A percentile compares a stretch with the other conserved stretches of the same genome.
Conservation (phyloP, 2,797 vertebrate genomes). For the Lates japonicus region DNA sequence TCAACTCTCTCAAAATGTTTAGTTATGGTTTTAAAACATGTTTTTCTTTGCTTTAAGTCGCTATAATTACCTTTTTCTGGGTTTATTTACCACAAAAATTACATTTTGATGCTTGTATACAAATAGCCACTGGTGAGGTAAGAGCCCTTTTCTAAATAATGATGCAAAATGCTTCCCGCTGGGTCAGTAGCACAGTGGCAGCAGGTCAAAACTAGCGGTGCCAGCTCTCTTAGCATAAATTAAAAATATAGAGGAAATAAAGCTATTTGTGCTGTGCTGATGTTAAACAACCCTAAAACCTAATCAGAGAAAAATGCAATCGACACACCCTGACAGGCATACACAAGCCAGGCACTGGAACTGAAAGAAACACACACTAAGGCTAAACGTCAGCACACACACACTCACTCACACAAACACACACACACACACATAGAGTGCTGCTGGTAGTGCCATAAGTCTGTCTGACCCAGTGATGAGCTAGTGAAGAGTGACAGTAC, state of each 20-base stretch:
- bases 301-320: not conserved
- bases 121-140: not conserved
- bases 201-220: slow-evolving; percentile 5
- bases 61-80: not conserved
- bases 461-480: slow-evolving; percentile 34
- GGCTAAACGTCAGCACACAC: not conserved
- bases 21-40: not conserved
- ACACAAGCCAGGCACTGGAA: not conserved
- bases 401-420: not conserved
- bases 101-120: not conserved
- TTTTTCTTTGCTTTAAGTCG: not conserved
- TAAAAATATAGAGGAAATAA: slow-evolving; percentile 17
- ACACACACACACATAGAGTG: not conserved
- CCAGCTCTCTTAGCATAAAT: slow-evolving; percentile 12
- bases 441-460: slow-evolving; percentile 8
- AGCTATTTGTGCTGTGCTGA: not conserved
- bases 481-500: slow-evolving; percentile 16
- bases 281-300: not conserved
- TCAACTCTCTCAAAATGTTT: not conserved
- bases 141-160: slow-evolving; percentile 13
- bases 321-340: not conserved
- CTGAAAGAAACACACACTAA: not conserved
- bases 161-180: slow-evolving; percentile 8
- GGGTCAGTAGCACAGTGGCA: slow-evolving; percentile 9
- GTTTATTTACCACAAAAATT: not conserved